Conservation (phyloP, 2,113 vertebrate species). For the Brienomyrus longianalis region DNA sequence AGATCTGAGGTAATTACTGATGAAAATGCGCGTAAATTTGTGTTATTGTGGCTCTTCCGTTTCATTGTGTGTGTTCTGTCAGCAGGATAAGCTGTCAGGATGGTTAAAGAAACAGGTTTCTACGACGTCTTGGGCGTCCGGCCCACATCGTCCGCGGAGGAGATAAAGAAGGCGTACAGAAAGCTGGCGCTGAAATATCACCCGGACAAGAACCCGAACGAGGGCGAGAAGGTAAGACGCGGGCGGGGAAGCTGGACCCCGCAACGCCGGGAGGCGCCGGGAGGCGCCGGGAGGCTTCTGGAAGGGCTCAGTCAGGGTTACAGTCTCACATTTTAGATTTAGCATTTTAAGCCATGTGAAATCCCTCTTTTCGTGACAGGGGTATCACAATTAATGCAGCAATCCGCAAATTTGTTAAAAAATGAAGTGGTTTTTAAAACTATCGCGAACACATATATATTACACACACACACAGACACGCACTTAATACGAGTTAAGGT, state of each 20-base stretch:
- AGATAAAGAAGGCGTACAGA: conserved; percentile 87
- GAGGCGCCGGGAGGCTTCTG: not conserved
- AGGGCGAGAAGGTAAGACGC: conserved; percentile 71
- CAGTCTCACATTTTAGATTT: not conserved
- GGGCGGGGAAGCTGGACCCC: not conserved
- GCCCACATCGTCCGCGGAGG: conserved; percentile 67
- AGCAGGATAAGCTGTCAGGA: conserved; percentile 34
- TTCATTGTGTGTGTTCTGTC: conserved; percentile 3
- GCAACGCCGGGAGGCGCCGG: not conserved
- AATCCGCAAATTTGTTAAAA: not conserved
- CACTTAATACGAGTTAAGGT: not conserved
- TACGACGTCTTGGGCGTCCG: conserved; percentile 83
- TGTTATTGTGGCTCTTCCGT: not conserved
- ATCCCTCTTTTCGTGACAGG: not conserved
- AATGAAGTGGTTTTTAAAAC: not conserved
- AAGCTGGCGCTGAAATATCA: conserved; percentile 85
- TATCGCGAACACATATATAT: not conserved
- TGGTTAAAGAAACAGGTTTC: conserved; percentile 88
- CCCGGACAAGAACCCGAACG: conserved; percentile 87
- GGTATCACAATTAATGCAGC: not conserved
- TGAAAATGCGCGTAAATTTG: not conserved
- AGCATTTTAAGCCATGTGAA: not conserved
- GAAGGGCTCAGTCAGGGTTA: not conserved
- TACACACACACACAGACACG: too few relatives aligned
- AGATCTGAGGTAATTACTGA: not conserved